Evolutionary conservation across 1,140 invertebrate genomes (phyloP).

Genomic region (Bombus ignitus): DNA sequence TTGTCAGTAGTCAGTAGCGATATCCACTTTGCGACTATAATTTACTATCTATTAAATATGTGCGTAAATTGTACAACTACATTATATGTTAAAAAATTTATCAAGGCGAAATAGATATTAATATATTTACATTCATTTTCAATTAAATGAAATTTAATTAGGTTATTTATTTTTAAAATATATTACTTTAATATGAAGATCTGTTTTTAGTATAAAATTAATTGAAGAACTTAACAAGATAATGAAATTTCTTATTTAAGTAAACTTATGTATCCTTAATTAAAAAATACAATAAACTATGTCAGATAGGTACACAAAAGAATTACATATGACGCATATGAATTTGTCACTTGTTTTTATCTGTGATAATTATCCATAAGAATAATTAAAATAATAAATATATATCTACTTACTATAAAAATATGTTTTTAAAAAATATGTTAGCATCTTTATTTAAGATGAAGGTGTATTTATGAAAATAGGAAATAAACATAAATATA

Average conservation of each 20-base stretch:
- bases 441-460: not conserved
- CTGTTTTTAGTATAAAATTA: not conserved
- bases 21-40: not conserved
- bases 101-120: not conserved
- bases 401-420: not conserved
- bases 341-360: not conserved
- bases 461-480: not conserved
- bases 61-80: not conserved
- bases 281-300: not conserved
- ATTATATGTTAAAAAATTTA: not conserved
- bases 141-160: not conserved
- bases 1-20: not conserved
- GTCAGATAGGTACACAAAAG: not conserved
- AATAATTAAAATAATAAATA: not conserved
- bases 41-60: not conserved
- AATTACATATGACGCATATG: too few species aligned
- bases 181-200: not conserved
- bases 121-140: not conserved
- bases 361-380: not conserved
- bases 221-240: not conserved
- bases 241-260: not conserved
- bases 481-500: not conserved
- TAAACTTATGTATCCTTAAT: not conserved
- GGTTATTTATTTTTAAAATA: not conserved
- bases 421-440: not conserved